Evolutionary conservation across 2,888 invertebrate species (phyloP).

Genomic region (Mimumesa dahlbomi): DNA sequence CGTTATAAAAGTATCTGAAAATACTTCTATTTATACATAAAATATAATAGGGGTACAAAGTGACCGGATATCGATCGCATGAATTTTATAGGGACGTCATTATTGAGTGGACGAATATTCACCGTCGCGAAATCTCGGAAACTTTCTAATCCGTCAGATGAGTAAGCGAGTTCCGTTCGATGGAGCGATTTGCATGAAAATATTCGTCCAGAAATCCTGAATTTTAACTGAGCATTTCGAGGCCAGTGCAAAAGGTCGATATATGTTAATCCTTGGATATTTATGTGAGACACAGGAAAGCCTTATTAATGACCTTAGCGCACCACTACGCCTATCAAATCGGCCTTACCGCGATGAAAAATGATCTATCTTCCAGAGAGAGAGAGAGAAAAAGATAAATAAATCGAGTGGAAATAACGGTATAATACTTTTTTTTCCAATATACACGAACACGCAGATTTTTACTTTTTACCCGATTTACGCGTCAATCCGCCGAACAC

Average conservation of each 20-base stretch:
- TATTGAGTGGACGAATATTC: too few relatives aligned
- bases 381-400: too few relatives aligned
- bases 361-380: conserved; percentile 28
- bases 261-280: conserved; percentile 55
- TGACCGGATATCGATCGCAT: too few relatives aligned
- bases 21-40: too few relatives aligned
- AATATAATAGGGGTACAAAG: too few relatives aligned
- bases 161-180: background rate
- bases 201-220: conserved; percentile 17
- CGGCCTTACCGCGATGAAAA: conserved; percentile 42
- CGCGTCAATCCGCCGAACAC: conserved; percentile 22
- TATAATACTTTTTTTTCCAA: background rate
- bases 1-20: too few relatives aligned
- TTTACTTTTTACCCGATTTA: conserved; percentile 10
- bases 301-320: conserved; percentile 48
- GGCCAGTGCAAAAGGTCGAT: conserved; percentile 42
- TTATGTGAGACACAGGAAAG: conserved; percentile 49
- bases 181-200: conserved; percentile 35
- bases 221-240: conserved; percentile 30
- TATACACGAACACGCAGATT: conserved; percentile 25
- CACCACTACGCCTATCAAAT: conserved; percentile 26
- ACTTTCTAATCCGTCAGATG: conserved; percentile 17
- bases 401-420: conserved; percentile 35
- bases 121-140: background rate
- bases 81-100: too few relatives aligned